Evolutionary conservation across 2,888 invertebrate species (phyloP), one percentile per base, ranked within the genome.

Genomic region (Troilus luridus): DNA sequence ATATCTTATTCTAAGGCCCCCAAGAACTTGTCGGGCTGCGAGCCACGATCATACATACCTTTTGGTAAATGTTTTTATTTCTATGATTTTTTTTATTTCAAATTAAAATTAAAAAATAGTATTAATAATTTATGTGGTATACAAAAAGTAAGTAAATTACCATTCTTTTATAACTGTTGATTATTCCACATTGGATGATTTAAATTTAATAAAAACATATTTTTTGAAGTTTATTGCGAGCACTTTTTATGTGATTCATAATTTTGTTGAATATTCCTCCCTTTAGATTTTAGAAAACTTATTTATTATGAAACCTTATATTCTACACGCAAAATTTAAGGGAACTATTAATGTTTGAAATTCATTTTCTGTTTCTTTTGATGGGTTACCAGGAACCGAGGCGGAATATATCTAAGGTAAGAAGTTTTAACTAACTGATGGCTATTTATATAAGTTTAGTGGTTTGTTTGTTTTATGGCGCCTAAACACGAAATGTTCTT

Each of bases 361-460:
- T 77, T 41, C 0, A 41, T 41, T 41, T 77, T 17, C 9, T 19
- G 3, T n/a, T 85, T 85, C n/a, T 85, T 56, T n/a, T 58, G 12
- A 85, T 58, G 21, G 56, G 14, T n/a, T 56, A 58, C 85, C 56
- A 85, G 85, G 85, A 85, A 19, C 11, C n/a, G 85, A 85, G 85
- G 56, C 56, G 85, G 56, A 85, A 85, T 85, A 85, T 85, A 58
- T 56, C 56, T 14, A 85, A 85, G 85, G 85, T 85, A 85, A 85
- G 85, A 56, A 54, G 85, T 85, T 85, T 58, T 85, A 85, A 85
- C 85, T 56, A 77, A 77, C 72, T 58, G 56, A n/a, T 85, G 56
- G 10, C 19, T 56, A 85, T 85, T 41, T 85, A 85, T 85, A 56
- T 85, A 85, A 54, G 56, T 85, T 85, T 56, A 85, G 85, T 11